Percentiles rank a stretch among this genome's conserved stretches.
Evolutionary conservation across 2,113 vertebrate species (phyloP).

Genomic region (Cyanoliseus patagonus): DNA sequence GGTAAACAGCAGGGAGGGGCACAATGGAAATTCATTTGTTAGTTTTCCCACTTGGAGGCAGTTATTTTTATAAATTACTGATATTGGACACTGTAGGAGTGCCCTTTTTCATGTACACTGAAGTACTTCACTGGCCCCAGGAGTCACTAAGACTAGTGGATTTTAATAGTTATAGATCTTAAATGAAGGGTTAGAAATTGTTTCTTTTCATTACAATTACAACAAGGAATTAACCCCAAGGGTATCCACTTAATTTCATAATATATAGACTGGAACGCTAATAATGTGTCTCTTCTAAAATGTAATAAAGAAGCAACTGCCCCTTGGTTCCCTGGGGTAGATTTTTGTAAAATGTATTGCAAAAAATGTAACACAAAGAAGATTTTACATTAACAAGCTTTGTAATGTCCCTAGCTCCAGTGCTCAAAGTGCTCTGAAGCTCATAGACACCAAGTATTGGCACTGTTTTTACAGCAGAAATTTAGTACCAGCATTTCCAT

Average conservation of each 20-base stretch:
- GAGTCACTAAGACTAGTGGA: slow-evolving; percentile 77
- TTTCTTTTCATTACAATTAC: slow-evolving; percentile 86
- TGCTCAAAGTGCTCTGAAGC: background rate
- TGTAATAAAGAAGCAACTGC: slow-evolving; percentile 83
- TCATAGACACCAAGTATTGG: background rate
- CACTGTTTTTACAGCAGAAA: background rate
- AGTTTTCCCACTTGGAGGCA: slow-evolving; percentile 75
- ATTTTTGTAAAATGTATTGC: slow-evolving; percentile 74
- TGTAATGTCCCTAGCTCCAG: slow-evolving; percentile 39
- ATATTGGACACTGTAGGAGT: slow-evolving; percentile 78
- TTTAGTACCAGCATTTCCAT: background rate
- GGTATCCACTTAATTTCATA: slow-evolving; percentile 85
- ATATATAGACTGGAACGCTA: slow-evolving; percentile 84
- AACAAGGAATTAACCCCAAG: slow-evolving; percentile 84
- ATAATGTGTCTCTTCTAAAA: slow-evolving; percentile 76
- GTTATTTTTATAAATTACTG: slow-evolving; percentile 79
- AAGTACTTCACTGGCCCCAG: slow-evolving; percentile 75
- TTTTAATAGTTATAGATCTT: slow-evolving; percentile 84
- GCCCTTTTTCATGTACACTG: slow-evolving; percentile 70
- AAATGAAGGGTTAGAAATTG: slow-evolving; percentile 81
- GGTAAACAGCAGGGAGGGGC: slow-evolving; percentile 76
- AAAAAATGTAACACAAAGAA: slow-evolving; percentile 65
- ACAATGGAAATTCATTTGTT: slow-evolving; percentile 75
- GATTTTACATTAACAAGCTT: slow-evolving; percentile 72
- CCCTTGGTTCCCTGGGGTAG: slow-evolving; percentile 77